A percentile compares a stretch with the other conserved stretches of the same genome.
Conservation (phyloP, 2,113 vertebrate species). For the Bubo scandiacus region DNA sequence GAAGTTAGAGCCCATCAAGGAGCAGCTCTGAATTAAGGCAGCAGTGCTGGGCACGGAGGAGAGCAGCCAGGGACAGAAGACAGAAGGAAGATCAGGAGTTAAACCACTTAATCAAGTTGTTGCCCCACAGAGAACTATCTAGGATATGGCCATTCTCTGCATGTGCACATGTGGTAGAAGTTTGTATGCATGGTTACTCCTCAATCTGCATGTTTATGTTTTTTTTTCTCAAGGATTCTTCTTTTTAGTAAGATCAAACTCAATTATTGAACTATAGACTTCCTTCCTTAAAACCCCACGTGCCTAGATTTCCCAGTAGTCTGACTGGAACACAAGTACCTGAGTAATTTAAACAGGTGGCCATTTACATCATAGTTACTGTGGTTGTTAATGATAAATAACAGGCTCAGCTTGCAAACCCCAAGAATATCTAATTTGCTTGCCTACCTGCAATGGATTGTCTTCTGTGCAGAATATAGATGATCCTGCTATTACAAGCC, state of each 20-base stretch:
- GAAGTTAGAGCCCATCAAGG: neutral
- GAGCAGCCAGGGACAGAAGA: neutral
- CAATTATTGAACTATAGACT: neutral
- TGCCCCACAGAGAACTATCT: neutral
- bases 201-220: neutral
- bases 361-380: neutral
- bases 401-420: neutral
- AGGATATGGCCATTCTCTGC: neutral
- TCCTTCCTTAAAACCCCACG: neutral
- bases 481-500: neutral
- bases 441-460: neutral
- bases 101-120: neutral
- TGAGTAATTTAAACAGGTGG: neutral
- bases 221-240: neutral
- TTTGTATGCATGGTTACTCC: neutral
- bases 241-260: neutral
- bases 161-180: neutral
- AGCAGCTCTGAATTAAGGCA: neutral
- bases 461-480: slow-evolving; percentile 9
- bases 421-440: slow-evolving; percentile 3
- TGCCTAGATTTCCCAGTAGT: neutral
- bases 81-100: neutral
- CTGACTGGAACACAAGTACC: neutral
- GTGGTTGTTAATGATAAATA: slow-evolving; percentile 22
- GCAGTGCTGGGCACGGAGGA: fast-evolving